Evolutionary conservation across 2,113 vertebrate genomes (phyloP).

Genomic region (Pao palembangensis): DNA sequence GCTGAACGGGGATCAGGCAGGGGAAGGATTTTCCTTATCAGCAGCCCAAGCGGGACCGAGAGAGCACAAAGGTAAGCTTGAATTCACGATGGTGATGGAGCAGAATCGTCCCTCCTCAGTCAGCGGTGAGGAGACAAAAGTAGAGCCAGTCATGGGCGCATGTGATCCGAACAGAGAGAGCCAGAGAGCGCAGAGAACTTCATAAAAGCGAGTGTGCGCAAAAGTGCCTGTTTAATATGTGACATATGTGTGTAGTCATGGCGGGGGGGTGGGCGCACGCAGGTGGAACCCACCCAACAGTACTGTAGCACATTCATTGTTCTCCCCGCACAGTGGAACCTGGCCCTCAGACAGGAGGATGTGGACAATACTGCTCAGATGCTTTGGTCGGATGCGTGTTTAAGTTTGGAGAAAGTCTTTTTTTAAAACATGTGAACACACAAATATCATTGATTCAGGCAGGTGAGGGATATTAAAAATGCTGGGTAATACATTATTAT

Average conservation of each 20-base stretch:
- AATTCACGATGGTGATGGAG: conserved; percentile 15
- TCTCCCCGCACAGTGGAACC: conserved; percentile 52
- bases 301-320: conserved; percentile 65
- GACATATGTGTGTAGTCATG: conserved; percentile 25
- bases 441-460: conserved; percentile 18
- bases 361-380: conserved; percentile 1
- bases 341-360: conserved; percentile 36
- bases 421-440: not conserved
- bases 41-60: not conserved
- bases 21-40: conserved; percentile 19
- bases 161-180: conserved; percentile 13
- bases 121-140: conserved; percentile 54
- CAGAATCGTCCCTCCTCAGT: conserved; percentile 12
- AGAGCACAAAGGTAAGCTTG: conserved; percentile 60
- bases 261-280: conserved; percentile 4
- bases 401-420: conserved; percentile 3
- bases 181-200: conserved; percentile 14
- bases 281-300: conserved; percentile 64
- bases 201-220: conserved; percentile 3
- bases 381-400: not conserved
- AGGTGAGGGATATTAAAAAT: conserved; percentile 41
- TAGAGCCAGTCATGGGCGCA: conserved; percentile 30
- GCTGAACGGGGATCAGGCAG: conserved; percentile 50
- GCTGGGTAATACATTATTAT: conserved; percentile 48
- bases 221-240: conserved; percentile 20